Evolutionary conservation across 2,113 vertebrate genomes (phyloP).

Genomic region (Myiagra hebetior): DNA sequence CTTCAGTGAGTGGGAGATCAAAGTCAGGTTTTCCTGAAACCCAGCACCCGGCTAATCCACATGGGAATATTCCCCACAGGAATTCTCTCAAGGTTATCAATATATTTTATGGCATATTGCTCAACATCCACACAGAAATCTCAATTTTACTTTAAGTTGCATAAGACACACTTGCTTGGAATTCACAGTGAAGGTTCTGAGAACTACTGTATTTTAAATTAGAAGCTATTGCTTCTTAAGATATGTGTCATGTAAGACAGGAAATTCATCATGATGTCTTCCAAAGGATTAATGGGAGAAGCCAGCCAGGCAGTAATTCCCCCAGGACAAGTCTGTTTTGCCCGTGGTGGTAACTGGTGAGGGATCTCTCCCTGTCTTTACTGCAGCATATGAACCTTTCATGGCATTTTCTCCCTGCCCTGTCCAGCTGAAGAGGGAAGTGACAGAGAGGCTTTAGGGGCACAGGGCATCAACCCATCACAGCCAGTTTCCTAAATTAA

Average conservation of each 20-base stretch:
- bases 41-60: background rate
- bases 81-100: background rate
- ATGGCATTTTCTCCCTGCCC: background rate
- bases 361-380: background rate
- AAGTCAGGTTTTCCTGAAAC: background rate
- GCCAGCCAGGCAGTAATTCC: background rate
- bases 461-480: background rate
- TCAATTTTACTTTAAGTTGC: background rate
- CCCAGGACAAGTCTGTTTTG: background rate
- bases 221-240: background rate
- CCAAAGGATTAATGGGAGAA: background rate
- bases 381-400: background rate
- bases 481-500: background rate
- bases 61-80: background rate
- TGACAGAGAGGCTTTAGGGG: background rate
- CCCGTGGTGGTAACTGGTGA: background rate
- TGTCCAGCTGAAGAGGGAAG: background rate
- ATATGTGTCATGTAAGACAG: background rate
- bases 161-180: background rate
- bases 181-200: background rate
- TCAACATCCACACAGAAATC: background rate
- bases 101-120: background rate
- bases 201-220: background rate
- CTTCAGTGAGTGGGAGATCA: background rate
- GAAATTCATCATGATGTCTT: background rate